phyloP scores from a whole-genome alignment of 92 coral and sea anemone species.

The Paramuricea clavata region DNA sequence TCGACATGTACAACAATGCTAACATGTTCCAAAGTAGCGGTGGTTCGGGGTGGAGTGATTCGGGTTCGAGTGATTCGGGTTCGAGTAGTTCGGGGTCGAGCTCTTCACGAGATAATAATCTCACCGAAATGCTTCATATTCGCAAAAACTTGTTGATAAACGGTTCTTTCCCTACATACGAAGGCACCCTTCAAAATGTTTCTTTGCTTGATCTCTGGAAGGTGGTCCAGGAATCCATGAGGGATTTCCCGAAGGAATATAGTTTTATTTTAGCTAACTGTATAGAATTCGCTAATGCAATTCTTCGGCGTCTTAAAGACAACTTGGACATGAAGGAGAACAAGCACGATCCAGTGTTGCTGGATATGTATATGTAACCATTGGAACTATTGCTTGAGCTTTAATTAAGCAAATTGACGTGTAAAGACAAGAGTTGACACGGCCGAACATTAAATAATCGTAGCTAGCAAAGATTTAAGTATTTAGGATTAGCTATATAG shows the following conservation, averaged over 20 bases:
- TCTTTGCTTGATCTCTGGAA: not conserved
- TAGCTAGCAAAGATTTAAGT: too few species aligned
- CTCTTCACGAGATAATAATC: not conserved
- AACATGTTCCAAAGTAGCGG: not conserved
- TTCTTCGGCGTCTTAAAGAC: not conserved
- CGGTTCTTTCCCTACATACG: not conserved
- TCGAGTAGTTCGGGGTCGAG: not conserved
- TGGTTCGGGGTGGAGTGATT: not conserved
- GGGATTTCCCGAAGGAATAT: not conserved
- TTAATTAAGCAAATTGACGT: too few species aligned
- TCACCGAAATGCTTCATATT: slow-evolving; percentile 7
- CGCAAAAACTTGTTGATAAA: not conserved
- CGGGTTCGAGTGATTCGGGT: too few species aligned
- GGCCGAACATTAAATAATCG: too few species aligned
- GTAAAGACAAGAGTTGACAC: too few species aligned
- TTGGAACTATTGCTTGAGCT: too few species aligned
- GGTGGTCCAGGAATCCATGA: slow-evolving; percentile 4
- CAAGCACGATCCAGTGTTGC: not conserved
- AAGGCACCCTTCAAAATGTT: slow-evolving; percentile 10
- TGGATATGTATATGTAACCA: too few species aligned
- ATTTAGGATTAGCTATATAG: too few species aligned
- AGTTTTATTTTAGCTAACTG: not conserved
- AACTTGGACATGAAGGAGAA: not conserved
- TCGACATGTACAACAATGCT: not conserved
- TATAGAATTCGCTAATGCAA: not conserved